Evolutionary conservation across 2,113 vertebrate species (phyloP).

Genomic region (Leptobrachium ailaonicum): DNA sequence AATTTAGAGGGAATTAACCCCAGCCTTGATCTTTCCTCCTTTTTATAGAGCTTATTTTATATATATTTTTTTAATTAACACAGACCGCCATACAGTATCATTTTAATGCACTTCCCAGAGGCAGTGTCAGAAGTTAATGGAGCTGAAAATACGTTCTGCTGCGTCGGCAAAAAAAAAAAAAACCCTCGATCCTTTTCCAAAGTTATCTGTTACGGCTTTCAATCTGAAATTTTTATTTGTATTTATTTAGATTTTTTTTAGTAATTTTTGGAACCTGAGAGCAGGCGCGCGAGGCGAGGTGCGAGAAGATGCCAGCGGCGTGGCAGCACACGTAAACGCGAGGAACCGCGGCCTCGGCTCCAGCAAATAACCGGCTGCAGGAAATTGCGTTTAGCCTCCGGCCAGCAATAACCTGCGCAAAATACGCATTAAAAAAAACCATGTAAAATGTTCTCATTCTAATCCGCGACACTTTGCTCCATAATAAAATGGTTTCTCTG

Average conservation of each 20-base stretch:
- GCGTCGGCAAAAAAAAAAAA: conserved; percentile 22
- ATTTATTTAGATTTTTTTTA: not conserved
- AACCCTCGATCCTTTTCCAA: conserved; percentile 17
- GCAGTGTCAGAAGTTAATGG: conserved; percentile 46
- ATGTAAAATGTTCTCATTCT: conserved; percentile 33
- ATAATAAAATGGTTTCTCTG: conserved; percentile 18
- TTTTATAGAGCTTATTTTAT: not conserved
- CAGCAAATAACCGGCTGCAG: not conserved
- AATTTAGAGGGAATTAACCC: no score
- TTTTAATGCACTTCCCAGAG: conserved; percentile 48
- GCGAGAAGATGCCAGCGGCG: not conserved
- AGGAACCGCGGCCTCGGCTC: not conserved
- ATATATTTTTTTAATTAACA: conserved; percentile 41
- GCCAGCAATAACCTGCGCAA: conserved; percentile 29
- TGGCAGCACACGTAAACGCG: not conserved
- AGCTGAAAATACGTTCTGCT: conserved; percentile 45
- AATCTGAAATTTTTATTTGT: no score
- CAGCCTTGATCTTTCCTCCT: no score
- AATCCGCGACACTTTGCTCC: conserved; percentile 16
- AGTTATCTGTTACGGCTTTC: conserved; percentile 23
- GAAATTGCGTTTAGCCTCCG: conserved; percentile 9
- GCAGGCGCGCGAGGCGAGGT: not conserved
- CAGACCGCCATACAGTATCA: conserved; percentile 33
- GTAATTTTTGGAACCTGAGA: not conserved
- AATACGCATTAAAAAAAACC: not conserved